Conservation (phyloP, 2,888 invertebrate species). For the Tachina fera region DNA sequence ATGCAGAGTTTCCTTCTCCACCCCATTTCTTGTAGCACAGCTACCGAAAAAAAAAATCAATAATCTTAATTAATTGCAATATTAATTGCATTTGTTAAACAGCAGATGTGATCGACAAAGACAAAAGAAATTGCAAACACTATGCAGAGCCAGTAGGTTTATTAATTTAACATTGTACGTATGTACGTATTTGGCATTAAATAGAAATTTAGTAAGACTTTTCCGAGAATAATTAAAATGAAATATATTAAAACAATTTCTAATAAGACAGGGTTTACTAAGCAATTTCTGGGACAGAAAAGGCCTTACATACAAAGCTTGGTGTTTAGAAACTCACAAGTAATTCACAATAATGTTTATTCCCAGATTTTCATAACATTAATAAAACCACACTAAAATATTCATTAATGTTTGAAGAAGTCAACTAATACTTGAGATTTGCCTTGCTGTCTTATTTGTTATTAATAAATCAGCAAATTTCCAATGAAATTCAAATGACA, state of each 20-base stretch:
- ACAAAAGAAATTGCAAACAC: conserved; percentile 10
- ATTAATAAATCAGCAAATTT: conserved; percentile 49
- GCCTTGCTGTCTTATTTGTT: neutral
- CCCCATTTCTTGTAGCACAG: neutral
- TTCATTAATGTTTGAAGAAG: conserved; percentile 31
- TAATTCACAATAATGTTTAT: neutral
- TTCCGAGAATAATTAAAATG: neutral
- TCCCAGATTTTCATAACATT: neutral
- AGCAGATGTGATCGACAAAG: conserved; percentile 47
- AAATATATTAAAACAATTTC: neutral
- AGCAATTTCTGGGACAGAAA: neutral
- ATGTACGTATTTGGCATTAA: conserved; percentile 9
- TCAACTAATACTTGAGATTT: conserved; percentile 14
- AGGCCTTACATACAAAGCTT: neutral
- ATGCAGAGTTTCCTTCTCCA: neutral
- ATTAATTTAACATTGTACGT: neutral
- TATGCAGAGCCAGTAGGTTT: neutral
- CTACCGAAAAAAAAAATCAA: conserved; percentile 30
- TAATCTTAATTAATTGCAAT: conserved; percentile 51
- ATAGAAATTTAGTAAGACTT: conserved; percentile 7
- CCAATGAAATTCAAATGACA: conserved; percentile 48
- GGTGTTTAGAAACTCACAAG: conserved; percentile 3
- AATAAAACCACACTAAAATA: conserved; percentile 7
- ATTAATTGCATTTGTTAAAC: conserved; percentile 44
- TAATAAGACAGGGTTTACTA: neutral